Evolutionary conservation across 2,888 invertebrate species (phyloP).

Genomic region (Neoscelio sp.): DNA sequence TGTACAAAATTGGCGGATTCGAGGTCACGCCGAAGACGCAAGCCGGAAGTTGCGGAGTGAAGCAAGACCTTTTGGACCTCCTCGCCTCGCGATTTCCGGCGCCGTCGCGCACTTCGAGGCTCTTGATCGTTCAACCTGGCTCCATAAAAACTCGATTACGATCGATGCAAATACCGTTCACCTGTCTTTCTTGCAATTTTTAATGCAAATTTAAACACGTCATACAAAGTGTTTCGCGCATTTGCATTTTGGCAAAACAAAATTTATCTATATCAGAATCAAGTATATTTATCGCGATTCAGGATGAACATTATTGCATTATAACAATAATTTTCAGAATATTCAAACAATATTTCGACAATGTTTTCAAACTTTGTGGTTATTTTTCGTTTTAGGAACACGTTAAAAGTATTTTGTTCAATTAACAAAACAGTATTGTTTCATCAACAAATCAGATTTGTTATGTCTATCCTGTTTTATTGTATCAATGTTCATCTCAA

Average conservation of each 20-base stretch:
- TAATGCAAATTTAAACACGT: conserved; percentile 56
- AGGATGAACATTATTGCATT: too few relatives aligned
- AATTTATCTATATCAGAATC: too few relatives aligned
- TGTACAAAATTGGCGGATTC: conserved; percentile 37
- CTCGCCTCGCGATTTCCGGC: conserved; percentile 68
- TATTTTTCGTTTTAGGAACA: too few relatives aligned
- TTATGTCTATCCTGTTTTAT: too few relatives aligned
- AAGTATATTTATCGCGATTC: too few relatives aligned
- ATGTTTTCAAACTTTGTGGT: too few relatives aligned
- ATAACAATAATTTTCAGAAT: too few relatives aligned
- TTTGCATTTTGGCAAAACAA: conserved; percentile 27
- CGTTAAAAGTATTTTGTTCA: too few relatives aligned
- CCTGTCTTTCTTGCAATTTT: conserved; percentile 55
- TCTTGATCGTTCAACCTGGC: conserved; percentile 64
- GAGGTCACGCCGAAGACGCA: conserved; percentile 54
- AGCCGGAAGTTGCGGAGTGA: conserved; percentile 67
- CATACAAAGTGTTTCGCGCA: conserved; percentile 18
- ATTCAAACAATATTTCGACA: too few relatives aligned
- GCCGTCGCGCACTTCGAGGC: conserved; percentile 64
- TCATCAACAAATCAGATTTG: too few relatives aligned
- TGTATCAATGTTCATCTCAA: too few relatives aligned
- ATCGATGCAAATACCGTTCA: conserved; percentile 66
- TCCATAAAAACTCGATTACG: conserved; percentile 62
- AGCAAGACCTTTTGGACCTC: conserved; percentile 69
- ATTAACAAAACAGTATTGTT: too few relatives aligned